Base-by-base conservation (phyloP, 1,140 invertebrate genomes). In the Arion vulgaris region DNA sequence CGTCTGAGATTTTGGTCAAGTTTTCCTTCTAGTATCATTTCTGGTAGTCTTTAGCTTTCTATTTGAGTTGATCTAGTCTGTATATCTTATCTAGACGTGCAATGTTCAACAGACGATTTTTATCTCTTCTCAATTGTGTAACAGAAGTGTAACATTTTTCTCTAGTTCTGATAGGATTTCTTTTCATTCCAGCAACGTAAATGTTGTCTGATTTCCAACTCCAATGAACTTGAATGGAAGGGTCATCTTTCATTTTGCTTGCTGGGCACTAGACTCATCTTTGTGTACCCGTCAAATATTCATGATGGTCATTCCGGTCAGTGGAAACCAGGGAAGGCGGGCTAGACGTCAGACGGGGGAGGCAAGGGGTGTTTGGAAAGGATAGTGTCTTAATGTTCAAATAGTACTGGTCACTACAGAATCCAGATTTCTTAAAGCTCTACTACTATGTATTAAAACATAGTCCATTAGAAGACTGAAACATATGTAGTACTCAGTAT, bases 301-400 rank as follows among this genome's bases (percentile, higher is more conserved):
- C 62, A 9, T 66, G 62, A 66, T 66, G 62, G 62, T 66, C 62
- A 66, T 66, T 66, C 62, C 62, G 62, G 62, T 66, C 62, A 66
- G 17, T 5, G 2, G 28, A 66, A 66, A 32, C 62, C 28, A 34
- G 62, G 62, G n/a, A n/a, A n/a, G n/a, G n/a, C n/a, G n/a, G 51
- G 51, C 51, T 57, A 57, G 26, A 23, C 4, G 41, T 9, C 26
- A 57, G 19, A 57, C 51, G 26, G 23, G 7, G 23, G 51, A 57
- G 51, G 51, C 51, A 17, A 57, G 51, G 7, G 1, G 15, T 45
- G 5, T 45, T 45, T 45, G 41, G 41, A 45, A 45, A 15, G 41
- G 15, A 45, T 45, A 45, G 41, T 45, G 41, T 15, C 41, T 45
- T 45, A 45, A 5, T 45, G 41, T 45, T 45, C 41, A 15, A 45